Percentiles rank a stretch among this genome's conserved stretches.
Conservation (phyloP, 1,140 invertebrate genomes). For the Drosophila prosaltans region DNA sequence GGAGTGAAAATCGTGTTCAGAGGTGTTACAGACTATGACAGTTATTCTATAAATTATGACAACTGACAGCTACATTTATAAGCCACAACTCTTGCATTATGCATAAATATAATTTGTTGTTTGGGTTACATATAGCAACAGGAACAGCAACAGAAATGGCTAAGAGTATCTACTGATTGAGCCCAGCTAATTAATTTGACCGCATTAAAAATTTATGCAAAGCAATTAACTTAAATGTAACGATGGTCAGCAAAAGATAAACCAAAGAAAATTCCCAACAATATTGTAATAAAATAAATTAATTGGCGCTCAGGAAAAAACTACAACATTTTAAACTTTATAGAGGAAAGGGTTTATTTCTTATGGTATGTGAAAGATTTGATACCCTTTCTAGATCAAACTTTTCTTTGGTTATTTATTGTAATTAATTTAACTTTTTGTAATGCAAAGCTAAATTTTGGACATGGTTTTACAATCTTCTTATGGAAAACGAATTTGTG, state of each 20-base stretch:
- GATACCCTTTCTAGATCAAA: background rate
- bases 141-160: conserved; percentile 19
- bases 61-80: conserved; percentile 81
- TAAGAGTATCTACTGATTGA: conserved; percentile 46
- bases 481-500: too few relatives aligned
- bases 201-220: conserved; percentile 74
- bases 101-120: conserved; percentile 67
- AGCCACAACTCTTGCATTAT: conserved; percentile 75
- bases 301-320: conserved; percentile 27
- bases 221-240: conserved; percentile 71
- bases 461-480: too few relatives aligned
- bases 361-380: background rate
- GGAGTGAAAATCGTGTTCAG: conserved; percentile 64
- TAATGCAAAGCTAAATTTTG: too few relatives aligned
- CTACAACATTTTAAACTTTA: background rate
- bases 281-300: conserved; percentile 44
- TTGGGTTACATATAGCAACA: conserved; percentile 40
- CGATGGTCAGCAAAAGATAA: conserved; percentile 57
- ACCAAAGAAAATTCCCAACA: conserved; percentile 43
- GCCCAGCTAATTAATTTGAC: conserved; percentile 68
- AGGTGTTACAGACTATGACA: conserved; percentile 76
- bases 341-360: background rate
- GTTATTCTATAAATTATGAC: conserved; percentile 81
- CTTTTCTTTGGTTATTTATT: too few relatives aligned
- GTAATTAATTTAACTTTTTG: too few relatives aligned